Evolutionary conservation across 2,797 vertebrate species (phyloP).

Genomic region (Macrochelys suwanniensis): DNA sequence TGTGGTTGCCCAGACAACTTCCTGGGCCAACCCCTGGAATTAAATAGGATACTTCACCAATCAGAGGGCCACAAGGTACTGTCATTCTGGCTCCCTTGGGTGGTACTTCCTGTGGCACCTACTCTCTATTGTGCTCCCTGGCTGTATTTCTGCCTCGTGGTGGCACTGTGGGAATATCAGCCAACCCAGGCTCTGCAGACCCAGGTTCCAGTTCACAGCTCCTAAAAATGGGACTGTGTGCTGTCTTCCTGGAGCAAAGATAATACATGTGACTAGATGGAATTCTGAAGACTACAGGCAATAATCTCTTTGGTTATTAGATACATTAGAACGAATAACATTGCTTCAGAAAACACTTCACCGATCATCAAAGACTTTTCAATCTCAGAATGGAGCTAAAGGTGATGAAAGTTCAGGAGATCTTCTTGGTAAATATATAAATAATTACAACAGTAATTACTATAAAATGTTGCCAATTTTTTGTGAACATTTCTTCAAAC

Average conservation of each 20-base stretch:
- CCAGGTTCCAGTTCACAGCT: neutral
- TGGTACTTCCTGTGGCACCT: neutral
- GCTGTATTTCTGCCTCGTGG: neutral
- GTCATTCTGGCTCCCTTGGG: neutral
- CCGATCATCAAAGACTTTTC: neutral
- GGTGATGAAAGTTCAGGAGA: neutral
- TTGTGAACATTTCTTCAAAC: neutral
- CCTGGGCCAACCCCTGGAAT: neutral
- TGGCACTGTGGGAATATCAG: neutral
- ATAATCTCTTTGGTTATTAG: neutral
- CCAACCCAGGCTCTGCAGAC: neutral
- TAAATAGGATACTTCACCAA: neutral
- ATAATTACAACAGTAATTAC: neutral
- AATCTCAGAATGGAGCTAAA: neutral
- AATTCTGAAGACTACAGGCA: neutral
- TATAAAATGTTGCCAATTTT: neutral
- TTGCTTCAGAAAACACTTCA: neutral
- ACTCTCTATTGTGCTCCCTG: neutral
- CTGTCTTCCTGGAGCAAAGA: neutral
- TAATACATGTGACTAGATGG: neutral
- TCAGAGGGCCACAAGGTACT: neutral
- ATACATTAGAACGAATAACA: neutral
- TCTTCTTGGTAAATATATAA: neutral
- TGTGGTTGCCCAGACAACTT: neutral
- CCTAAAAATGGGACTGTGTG: neutral